Base-by-base conservation (phyloP, 2,888 invertebrate genomes). In the Julus scandinavius region DNA sequence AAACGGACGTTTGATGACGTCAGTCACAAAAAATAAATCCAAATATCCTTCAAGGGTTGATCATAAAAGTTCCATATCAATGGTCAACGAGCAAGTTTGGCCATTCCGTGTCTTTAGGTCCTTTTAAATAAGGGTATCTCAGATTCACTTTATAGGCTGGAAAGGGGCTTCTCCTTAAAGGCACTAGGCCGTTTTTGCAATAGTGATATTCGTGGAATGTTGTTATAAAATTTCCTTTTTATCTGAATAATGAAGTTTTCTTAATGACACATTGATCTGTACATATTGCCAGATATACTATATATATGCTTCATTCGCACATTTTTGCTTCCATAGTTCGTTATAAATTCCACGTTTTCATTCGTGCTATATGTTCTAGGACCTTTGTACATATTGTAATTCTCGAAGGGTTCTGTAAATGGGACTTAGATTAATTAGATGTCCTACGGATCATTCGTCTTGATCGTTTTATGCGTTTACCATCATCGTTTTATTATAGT, bases 401-500 rank as follows among this genome's bases (percentile, higher is more conserved):
- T 63, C 63, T 63, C 20, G 6, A 63, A n/a, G n/a, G 4, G 63
- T 63, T 20, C 63, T 13, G n/a, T 63, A 20, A 63, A 20, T 63
- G 7, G 63, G 63, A 9, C 63, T n/a, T 63, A 63, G 63, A 63
- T 63, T 63, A n/a, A 63, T 20, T 63, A 17, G 20, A 54, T 63
- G 63, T 63, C 63, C 17, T 1, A 4, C n/a, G 20, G n/a, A 7
- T 63, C 63, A 63, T 20, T 63, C 15, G 54, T 54, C 54, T 15
- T 54, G 54, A 54, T 63, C 63, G 63, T 63, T 63, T 63, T 63
- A 63, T 63, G 20, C 63, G 20, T 63, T 63, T 63, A 6, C 20
- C 63, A 63, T 63, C 63, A 63, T 63, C 63, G 63, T 63, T 63
- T 63, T 63, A 20, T 63, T 63, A 63, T 13, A n/a, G 63, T 63